A percentile compares a stretch with the other conserved stretches of the same genome.
Conservation (phyloP, 2,797 vertebrate genomes). For the Helostoma temminkii region DNA sequence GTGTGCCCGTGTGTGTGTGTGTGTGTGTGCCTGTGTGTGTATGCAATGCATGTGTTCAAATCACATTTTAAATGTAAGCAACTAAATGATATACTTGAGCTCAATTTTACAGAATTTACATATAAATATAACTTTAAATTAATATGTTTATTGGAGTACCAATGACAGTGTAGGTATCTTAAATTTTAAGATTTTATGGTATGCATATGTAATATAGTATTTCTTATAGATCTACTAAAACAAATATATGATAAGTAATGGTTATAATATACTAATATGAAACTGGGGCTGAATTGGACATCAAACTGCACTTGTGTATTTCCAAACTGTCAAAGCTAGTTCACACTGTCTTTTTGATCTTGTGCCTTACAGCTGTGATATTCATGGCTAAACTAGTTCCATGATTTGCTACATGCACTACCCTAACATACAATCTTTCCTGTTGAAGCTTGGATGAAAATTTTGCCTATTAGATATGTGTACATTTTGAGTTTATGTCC, state of each 20-base stretch:
- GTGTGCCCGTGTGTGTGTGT: neutral
- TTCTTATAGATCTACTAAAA: too few species aligned
- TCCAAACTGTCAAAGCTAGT: too few species aligned
- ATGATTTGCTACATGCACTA: conserved; percentile 19
- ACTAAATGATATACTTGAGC: neutral
- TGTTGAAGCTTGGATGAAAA: conserved; percentile 11
- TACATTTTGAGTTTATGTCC: neutral
- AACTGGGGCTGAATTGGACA: too few species aligned
- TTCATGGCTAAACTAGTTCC: conserved; percentile 4
- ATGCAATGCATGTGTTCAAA: neutral
- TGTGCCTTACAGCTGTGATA: conserved; percentile 11
- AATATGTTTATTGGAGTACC: neutral
- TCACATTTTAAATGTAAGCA: conserved; percentile 3
- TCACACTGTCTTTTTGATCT: too few species aligned
- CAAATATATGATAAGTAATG: too few species aligned
- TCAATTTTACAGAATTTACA: neutral
- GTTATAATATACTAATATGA: too few species aligned
- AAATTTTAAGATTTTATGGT: neutral
- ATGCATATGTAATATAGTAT: too few species aligned
- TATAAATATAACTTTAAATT: neutral
- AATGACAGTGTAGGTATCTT: too few species aligned
- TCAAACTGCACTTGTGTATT: too few species aligned
- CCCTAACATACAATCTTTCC: too few species aligned
- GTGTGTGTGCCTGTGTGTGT: neutral
- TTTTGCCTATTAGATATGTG: neutral